phyloP scores from a whole-genome alignment of 2,113 vertebrate genomes.

The Phrynocephalus versicolor region DNA sequence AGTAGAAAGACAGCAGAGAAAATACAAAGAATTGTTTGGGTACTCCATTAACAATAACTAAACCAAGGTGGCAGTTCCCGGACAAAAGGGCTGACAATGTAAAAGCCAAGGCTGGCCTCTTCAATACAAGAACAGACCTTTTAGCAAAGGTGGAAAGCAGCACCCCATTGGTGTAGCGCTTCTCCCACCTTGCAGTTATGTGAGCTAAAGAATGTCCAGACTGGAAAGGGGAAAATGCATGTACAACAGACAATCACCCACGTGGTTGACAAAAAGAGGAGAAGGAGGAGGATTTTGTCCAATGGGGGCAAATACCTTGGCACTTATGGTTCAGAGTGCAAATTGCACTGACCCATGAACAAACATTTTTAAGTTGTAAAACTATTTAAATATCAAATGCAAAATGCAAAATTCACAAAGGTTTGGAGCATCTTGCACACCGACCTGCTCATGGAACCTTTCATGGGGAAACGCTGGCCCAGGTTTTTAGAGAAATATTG shows the following conservation, averaged over 20 bases:
- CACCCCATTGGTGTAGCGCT: too few relatives aligned
- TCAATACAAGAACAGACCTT: too few relatives aligned
- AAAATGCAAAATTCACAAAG: not conserved
- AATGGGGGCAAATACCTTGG: too few relatives aligned
- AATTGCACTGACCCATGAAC: not conserved
- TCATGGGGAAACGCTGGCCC: not conserved
- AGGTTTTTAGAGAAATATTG: not conserved
- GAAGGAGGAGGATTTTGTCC: too few relatives aligned
- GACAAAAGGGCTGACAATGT: not conserved
- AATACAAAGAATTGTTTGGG: not conserved
- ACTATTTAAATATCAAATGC: not conserved
- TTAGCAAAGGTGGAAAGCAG: too few relatives aligned
- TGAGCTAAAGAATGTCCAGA: too few relatives aligned
- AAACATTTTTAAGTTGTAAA: not conserved
- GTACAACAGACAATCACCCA: not conserved
- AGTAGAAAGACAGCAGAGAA: not conserved
- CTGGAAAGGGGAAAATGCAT: not conserved
- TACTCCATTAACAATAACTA: not conserved
- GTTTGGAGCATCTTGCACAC: not conserved
- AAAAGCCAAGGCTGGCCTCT: not conserved
- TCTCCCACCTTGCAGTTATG: too few relatives aligned
- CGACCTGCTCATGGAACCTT: not conserved
- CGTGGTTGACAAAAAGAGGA: too few relatives aligned
- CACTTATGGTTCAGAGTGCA: not conserved
- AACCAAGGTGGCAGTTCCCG: not conserved